Conservation (phyloP, 2,113 vertebrate species). For the Carlito syrichta region DNA sequence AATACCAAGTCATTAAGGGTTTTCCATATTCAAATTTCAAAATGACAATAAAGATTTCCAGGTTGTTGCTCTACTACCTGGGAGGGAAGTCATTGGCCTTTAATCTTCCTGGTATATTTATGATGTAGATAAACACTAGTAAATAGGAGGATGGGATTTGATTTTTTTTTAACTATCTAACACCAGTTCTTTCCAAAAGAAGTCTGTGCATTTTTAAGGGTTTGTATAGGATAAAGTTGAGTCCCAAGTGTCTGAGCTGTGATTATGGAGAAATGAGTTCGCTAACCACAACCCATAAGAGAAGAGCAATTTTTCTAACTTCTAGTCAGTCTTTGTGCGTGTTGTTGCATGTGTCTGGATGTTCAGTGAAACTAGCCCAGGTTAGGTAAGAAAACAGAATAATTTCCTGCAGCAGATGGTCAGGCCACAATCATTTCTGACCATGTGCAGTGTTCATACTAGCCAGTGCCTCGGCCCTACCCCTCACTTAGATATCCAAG, state of each 20-base stretch:
- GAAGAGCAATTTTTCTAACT: background rate
- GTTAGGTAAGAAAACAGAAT: background rate
- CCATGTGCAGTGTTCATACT: background rate
- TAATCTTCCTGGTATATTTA: constrained; percentile 18
- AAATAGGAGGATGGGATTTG: background rate
- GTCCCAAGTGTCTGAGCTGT: background rate
- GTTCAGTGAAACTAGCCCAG: background rate
- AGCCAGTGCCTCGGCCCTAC: background rate
- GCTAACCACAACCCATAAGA: background rate
- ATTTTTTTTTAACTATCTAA: background rate
- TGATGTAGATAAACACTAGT: background rate
- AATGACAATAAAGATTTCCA: background rate
- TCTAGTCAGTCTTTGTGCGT: background rate
- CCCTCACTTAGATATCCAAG: background rate
- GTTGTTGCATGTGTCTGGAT: background rate
- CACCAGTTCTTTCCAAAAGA: background rate
- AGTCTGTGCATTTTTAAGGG: background rate
- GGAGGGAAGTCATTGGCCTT: background rate
- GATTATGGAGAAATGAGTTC: background rate
- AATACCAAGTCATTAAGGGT: background rate
- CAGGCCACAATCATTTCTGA: background rate
- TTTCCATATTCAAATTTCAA: constrained; percentile 15
- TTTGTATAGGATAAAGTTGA: background rate
- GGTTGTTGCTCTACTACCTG: background rate
- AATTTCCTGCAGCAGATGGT: background rate